Evolutionary conservation across 2,113 vertebrate species (phyloP).

Genomic region (Grantiella picta): DNA sequence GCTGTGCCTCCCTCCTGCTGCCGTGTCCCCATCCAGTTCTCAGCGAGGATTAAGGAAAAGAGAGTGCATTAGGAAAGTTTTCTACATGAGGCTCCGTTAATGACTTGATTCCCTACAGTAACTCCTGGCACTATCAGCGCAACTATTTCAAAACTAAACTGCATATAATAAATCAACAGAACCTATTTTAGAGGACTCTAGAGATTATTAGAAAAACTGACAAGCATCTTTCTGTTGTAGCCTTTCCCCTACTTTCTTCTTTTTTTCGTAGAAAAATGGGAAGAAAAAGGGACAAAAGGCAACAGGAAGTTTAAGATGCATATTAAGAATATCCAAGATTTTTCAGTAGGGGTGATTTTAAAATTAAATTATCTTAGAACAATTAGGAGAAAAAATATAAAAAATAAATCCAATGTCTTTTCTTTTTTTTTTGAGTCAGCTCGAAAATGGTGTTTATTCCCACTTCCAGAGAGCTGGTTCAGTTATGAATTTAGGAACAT

Average conservation of each 20-base stretch:
- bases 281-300: neutral
- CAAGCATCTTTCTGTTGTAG: neutral
- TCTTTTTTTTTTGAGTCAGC: neutral
- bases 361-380: conserved; percentile 15
- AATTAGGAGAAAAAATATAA: neutral
- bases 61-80: neutral
- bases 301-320: neutral
- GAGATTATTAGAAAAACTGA: neutral
- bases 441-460: neutral
- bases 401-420: neutral
- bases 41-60: neutral
- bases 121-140: neutral
- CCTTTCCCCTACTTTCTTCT: neutral
- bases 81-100: neutral
- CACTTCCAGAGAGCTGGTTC: neutral
- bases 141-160: neutral
- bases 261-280: neutral
- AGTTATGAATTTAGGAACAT: neutral
- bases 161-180: neutral
- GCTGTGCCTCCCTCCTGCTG: neutral
- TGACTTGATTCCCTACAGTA: neutral
- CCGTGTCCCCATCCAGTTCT: neutral
- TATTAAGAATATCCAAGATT: neutral
- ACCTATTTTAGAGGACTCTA: neutral
- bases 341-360: neutral